Base-by-base conservation (phyloP, 2,888 invertebrate species). In the Melinaea menophilus region DNA sequence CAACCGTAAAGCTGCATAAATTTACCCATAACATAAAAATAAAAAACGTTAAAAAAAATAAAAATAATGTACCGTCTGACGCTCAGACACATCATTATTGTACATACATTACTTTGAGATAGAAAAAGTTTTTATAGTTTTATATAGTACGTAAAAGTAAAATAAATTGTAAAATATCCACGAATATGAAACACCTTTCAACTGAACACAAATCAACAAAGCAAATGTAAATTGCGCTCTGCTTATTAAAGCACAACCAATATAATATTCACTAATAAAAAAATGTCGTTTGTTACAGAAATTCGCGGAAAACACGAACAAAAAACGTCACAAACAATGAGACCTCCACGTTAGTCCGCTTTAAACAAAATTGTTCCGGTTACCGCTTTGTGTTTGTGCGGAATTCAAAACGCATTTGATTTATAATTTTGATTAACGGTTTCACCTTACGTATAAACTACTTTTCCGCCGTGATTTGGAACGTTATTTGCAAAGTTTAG, bases 401-500 rank as follows among this genome's bases (percentile, higher is more conserved):
- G 60, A 58, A 64, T 64, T 61, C 62, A 64, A 63, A 67, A 61
- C 60, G 58, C 47, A 64, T 62, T 64, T 64, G 62, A 64, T 67
- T 67, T 67, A 66, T 63, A 63, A 61, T 66, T 66, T 66, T 66
- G 66, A 66, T 66, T 66, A 63, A 66, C 66, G 63, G 61, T 45
- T 58, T 61, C 58, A 66, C 66, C 63, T 66, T 51, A 11, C 59
- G 55, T 48, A 63, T 59, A 59, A 63, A 63, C 58, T 59, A 63
- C 59, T 62, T 62, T 62, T 58, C 51, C 62, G 55, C 58, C 37
- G 47, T 58, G 58, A 62, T 56, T 59, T 59, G 63, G 37, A 59
- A 56, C 47, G 63, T 63, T 63, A 55, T 58, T 62, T 59, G 59
- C 58, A 48, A 57, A 58, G 56, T 56, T 63, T 58, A 59, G 58